Evolutionary conservation across 2,113 vertebrate species (phyloP).

Genomic region (Nesogale talazaci): DNA sequence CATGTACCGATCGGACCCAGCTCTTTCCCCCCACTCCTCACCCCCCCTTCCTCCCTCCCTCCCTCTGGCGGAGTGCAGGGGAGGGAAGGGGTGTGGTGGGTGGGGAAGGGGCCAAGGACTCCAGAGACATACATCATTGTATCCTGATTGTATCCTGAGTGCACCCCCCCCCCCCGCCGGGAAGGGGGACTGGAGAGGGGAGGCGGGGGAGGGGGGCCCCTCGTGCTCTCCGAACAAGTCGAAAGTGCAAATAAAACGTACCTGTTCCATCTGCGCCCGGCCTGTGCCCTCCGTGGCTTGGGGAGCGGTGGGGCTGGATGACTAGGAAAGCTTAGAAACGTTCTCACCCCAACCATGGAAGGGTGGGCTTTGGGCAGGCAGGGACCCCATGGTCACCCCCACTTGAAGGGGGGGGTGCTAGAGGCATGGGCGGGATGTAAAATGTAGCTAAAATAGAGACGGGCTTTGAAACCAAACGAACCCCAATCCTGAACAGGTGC

Average conservation of each 20-base stretch:
- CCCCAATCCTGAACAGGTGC: neutral
- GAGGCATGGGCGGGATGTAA: neutral
- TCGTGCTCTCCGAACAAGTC: conserved; percentile 69
- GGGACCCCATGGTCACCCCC: neutral
- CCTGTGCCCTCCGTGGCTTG: conserved; percentile 1
- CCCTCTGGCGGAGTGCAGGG: neutral
- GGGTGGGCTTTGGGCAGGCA: neutral
- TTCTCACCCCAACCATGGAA: neutral
- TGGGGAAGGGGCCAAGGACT: conserved; percentile 60
- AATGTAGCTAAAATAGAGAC: neutral
- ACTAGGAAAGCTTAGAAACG: neutral
- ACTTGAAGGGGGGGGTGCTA: fast-evolving
- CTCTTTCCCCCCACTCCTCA: conserved; percentile 61
- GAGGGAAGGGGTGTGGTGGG: conserved; percentile 33
- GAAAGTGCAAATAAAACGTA: conserved; percentile 84
- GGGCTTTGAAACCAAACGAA: neutral
- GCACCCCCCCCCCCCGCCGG: too few species aligned
- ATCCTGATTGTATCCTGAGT: conserved; percentile 63
- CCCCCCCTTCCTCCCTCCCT: neutral
- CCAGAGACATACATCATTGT: conserved; percentile 68
- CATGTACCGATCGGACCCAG: conserved; percentile 72
- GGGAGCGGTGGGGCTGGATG: neutral
- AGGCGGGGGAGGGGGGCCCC: too few species aligned
- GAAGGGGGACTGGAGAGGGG: conserved; percentile 49
- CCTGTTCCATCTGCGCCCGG: conserved; percentile 70